Base-by-base conservation (phyloP, 2,888 invertebrate species). In the Congeria kusceri region DNA sequence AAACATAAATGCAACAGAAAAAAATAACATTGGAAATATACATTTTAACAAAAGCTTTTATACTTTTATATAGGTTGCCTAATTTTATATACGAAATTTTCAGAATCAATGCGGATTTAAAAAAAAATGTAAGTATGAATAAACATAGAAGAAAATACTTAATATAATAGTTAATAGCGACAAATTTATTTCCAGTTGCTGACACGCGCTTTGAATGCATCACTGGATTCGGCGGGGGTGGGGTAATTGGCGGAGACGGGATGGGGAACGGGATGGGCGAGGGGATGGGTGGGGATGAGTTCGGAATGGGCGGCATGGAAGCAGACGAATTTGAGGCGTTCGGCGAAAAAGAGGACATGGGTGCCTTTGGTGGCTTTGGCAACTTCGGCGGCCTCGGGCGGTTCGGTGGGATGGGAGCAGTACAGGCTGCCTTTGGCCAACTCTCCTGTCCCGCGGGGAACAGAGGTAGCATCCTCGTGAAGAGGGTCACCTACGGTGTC, bases 171-270 rank as follows among this genome's bases (percentile, higher is more conserved):
- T 9, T 53, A 53, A 23, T 20, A 53, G 56, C 27, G 53, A 23
- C 20, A 15, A 2, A 20, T 53, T 53, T 53, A 23, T 53, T 64
- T 66, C 4, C 49, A 82, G 82, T 53, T 47, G 68, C 70, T 3
- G 82, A 82, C n/a, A 82, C 82, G 18, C 61, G 76, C 32, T 62
- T 64, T 32, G 73, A 79, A 66, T 82, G 82, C 39, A 56, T 82
- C 44, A 47, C 75, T 18, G 63, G 65, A 18, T 28, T 56, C n/a
- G 74, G 61, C 0, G 58, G 66, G 25, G 29, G 49, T 18, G 80
- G 58, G 27, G 49, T 63, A 18, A 20, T 28, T 18, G 67, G 73
- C 15, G 20, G 15, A 9, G 66, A 53, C 9, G 67, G 59, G 0
- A 49, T 47, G 9, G 46, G 46, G 3, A 49, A 56, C 11, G 53